Base-by-base conservation (phyloP, 2,797 vertebrate genomes). In the Petrocephalus schoutedeni region DNA sequence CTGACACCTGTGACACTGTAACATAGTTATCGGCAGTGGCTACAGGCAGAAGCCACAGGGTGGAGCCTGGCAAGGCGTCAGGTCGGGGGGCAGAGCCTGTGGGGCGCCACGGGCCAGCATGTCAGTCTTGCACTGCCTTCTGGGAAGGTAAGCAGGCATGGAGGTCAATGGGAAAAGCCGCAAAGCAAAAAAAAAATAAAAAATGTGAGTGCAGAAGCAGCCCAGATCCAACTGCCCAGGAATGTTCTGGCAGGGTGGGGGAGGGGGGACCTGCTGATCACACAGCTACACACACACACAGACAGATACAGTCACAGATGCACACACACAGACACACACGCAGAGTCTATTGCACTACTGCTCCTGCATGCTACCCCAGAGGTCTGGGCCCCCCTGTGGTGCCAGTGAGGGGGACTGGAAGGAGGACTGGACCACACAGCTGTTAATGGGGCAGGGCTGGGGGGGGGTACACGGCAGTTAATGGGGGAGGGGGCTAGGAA, bases 161-260 rank as follows among this genome's bases (percentile, higher is more conserved):
- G 12, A 80, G 74, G 14, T 64, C n/a, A 23, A 19, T 23, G 14
- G 64, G 23, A 16, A 49, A 45, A 36, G 32, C 45, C 86, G 51
- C 4, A 74, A 87, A 51, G 51, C 16, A 16, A 51, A 56, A 41
- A 10, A 71, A 32, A 16, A 51, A 36, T 41, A 10, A 19, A 8
- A 36, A 36, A 0, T 5, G 19, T 28, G 56, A 51, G 23, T 12
- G 23, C 6, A 21, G 84, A 89, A 89, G 89, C 90, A 87, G 89
- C 89, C 90, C 90, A 87, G 89, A 88, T 90, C 91, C 92, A 91
- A 91, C 86, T 91, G 67, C 59, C 57, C 77, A 8, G 88, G 67
- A 87, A 57, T 91, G 90, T 23, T 84, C 57, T 93, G 91, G 92
- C 90, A 90, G 89, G 49, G 64, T 90, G 87, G 19, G 74, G 90